Evolutionary conservation across 2,113 vertebrate species (phyloP).

Genomic region (Oreocharis arfaki): DNA sequence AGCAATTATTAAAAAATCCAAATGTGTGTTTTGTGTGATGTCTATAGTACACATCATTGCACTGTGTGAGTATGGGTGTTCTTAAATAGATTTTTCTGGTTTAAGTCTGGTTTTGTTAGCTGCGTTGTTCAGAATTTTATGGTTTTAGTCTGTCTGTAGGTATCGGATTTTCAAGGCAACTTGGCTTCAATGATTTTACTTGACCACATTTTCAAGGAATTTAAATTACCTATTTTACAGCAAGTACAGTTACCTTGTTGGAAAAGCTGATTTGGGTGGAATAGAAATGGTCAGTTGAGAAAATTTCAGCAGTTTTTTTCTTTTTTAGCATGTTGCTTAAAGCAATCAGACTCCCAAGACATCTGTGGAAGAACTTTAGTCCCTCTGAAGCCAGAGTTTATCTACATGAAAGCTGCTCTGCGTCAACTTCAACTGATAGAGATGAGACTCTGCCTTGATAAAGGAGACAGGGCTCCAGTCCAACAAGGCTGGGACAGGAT

Average conservation of each 20-base stretch:
- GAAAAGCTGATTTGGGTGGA: neutral
- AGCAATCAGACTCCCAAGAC: neutral
- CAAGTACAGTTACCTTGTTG: neutral
- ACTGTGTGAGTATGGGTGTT: accelerated
- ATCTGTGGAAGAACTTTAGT: neutral
- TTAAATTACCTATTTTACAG: neutral
- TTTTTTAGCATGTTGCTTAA: neutral
- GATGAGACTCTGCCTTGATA: neutral
- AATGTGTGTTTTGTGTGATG: neutral
- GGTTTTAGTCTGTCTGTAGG: neutral
- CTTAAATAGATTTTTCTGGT: neutral
- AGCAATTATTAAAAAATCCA: neutral
- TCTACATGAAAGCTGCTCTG: neutral
- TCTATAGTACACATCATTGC: accelerated
- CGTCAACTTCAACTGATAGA: neutral
- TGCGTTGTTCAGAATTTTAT: neutral
- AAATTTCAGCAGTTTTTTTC: neutral
- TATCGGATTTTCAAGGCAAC: neutral
- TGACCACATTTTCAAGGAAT: neutral
- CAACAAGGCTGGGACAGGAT: neutral
- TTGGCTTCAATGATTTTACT: neutral
- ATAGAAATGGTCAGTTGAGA: neutral
- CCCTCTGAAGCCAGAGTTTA: neutral
- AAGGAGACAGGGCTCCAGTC: neutral
- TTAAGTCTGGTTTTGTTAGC: neutral